Evolutionary conservation across 2,888 invertebrate species (phyloP).

Genomic region (Bombylius discolor): DNA sequence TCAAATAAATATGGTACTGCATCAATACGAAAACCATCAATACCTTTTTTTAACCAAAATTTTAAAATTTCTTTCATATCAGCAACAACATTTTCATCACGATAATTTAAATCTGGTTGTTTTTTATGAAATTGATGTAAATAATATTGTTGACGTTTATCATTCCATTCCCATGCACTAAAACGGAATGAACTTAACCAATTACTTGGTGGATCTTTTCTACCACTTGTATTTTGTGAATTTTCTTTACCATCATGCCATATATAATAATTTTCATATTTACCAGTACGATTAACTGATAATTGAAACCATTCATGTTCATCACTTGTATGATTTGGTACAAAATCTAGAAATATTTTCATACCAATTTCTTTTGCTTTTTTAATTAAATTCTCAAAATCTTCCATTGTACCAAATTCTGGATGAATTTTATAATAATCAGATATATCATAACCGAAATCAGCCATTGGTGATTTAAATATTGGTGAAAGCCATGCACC

Average conservation of each 20-base stretch:
- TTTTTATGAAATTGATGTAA: conserved; percentile 47
- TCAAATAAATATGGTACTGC: conserved; percentile 39
- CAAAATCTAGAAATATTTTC: conserved; percentile 52
- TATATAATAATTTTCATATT: conserved; percentile 60
- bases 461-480: conserved; percentile 68
- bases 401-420: conserved; percentile 58
- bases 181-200: conserved; percentile 30
- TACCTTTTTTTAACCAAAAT: conserved; percentile 66
- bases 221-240: conserved; percentile 16
- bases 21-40: conserved; percentile 65
- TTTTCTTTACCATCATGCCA: conserved; percentile 52
- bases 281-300: conserved; percentile 47
- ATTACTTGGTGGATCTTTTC: conserved; percentile 24
- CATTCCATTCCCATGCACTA: conserved; percentile 56
- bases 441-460: conserved; percentile 79
- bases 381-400: conserved; percentile 48
- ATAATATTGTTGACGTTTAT: conserved; percentile 44
- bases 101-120: conserved; percentile 54
- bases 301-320: conserved; percentile 74
- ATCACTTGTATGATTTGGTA: conserved; percentile 66
- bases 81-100: conserved; percentile 37
- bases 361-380: conserved; percentile 43
- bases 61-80: conserved; percentile 46
- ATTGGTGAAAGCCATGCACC: conserved; percentile 79
- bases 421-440: conserved; percentile 60